Conservation (phyloP, 2,797 vertebrate genomes). For the Morelia viridis region DNA sequence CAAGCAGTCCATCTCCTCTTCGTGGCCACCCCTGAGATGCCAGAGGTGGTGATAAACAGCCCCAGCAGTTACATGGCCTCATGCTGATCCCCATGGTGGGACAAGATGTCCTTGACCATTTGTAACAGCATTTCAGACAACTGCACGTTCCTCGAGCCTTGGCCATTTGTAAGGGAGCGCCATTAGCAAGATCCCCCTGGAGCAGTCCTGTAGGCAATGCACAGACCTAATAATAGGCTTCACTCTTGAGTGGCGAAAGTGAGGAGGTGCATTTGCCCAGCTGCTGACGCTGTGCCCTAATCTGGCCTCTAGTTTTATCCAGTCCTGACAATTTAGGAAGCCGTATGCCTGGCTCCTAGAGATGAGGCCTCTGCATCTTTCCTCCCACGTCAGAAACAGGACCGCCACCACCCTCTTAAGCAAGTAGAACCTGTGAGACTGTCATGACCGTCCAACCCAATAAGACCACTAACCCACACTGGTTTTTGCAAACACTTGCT, state of each 20-base stretch:
- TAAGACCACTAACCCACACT: neutral
- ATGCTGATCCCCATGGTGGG: constrained; percentile 63
- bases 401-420: neutral
- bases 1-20: constrained; percentile 72
- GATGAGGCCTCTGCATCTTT: neutral
- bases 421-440: constrained; percentile 36
- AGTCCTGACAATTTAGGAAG: rapidly evolving
- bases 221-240: neutral
- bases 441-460: constrained; percentile 25
- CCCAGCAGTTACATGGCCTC: constrained; percentile 59
- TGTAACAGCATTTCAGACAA: neutral
- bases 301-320: rapidly evolving
- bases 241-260: neutral
- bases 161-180: neutral
- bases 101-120: constrained; percentile 41
- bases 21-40: constrained; percentile 49
- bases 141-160: neutral
- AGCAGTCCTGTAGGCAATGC: neutral
- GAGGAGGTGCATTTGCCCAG: neutral
- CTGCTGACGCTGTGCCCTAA: rapidly evolving
- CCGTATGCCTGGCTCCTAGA: too few relatives aligned
- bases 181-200: neutral
- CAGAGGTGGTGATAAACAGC: constrained; percentile 56
- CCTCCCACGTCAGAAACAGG: neutral
- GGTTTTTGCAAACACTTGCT: neutral